These are phyloP conservation scores for Cyclina sinensis DNA, from an alignment of 1,140 invertebrate genomes.

Conservation along the genomic window DNA sequence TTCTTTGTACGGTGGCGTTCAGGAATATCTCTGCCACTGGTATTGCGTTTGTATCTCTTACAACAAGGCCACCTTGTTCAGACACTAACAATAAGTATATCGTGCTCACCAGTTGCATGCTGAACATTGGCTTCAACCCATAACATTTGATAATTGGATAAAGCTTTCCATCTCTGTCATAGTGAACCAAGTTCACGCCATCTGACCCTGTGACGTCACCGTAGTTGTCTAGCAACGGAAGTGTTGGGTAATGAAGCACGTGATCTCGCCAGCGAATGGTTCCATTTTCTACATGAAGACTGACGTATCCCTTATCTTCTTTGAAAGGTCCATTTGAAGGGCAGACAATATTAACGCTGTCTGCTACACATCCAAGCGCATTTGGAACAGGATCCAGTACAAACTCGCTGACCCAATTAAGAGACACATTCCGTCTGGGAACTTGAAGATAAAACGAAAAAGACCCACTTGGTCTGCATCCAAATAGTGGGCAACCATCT, in stretches of 20 bases:
- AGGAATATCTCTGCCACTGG: constrained; percentile 55
- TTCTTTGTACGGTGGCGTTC: constrained; percentile 39
- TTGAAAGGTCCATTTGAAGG: constrained; percentile 55
- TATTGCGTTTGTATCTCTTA: constrained; percentile 49
- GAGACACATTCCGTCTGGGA: not conserved
- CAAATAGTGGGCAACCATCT: constrained; percentile 73
- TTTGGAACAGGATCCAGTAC: constrained; percentile 31
- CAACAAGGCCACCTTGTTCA: constrained; percentile 47
- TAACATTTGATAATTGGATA: constrained; percentile 57
- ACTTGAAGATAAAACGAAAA: constrained; percentile 71
- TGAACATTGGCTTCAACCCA: constrained; percentile 53
- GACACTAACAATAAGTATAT: constrained; percentile 30
- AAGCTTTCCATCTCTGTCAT: constrained; percentile 35
- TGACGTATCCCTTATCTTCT: constrained; percentile 30
- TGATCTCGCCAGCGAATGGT: constrained; percentile 45
- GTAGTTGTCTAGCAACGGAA: constrained; percentile 53
- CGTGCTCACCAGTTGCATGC: constrained; percentile 43
- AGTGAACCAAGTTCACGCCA: constrained; percentile 31
- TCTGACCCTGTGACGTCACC: constrained; percentile 57
- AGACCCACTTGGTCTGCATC: constrained; percentile 71
- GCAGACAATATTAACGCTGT: constrained; percentile 72
- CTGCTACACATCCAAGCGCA: constrained; percentile 70
- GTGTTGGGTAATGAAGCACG: constrained; percentile 24
- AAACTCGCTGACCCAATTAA: constrained; percentile 39
- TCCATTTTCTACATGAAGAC: constrained; percentile 32